Evolutionary conservation across 92 coral and sea anemone species (phyloP).

Genomic region (Zoanthus sociatus): DNA sequence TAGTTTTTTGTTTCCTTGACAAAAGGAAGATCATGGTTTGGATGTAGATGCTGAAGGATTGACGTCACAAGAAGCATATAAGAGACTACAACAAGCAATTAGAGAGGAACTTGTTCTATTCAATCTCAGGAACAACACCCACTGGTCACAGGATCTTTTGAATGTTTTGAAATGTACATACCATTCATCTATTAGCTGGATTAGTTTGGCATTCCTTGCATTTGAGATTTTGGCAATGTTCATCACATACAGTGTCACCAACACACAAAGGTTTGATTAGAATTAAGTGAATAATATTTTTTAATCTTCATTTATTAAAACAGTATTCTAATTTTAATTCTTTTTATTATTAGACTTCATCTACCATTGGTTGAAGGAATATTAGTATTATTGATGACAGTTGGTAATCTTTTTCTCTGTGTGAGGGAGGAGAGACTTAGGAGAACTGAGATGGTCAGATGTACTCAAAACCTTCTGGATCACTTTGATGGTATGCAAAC

Average conservation of each 20-base stretch:
- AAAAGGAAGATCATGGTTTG: constrained; percentile 41
- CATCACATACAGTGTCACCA: constrained; percentile 67
- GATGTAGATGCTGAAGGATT: constrained; percentile 63
- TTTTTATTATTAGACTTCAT: constrained; percentile 41
- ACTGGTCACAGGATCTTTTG: constrained; percentile 81
- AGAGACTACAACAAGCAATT: constrained; percentile 77
- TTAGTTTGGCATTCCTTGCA: constrained; percentile 70
- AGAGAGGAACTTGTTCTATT: constrained; percentile 73
- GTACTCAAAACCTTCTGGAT: constrained; percentile 70
- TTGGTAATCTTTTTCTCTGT: constrained; percentile 74
- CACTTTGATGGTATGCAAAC: constrained; percentile 68
- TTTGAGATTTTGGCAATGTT: constrained; percentile 79
- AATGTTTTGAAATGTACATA: constrained; percentile 66
- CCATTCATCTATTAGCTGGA: constrained; percentile 84
- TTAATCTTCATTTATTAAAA: neutral
- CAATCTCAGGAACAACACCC: constrained; percentile 54
- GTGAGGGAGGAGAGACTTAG: constrained; percentile 87
- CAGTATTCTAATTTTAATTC: neutral
- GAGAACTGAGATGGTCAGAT: constrained; percentile 84
- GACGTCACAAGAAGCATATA: constrained; percentile 91
- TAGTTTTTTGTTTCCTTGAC: neutral
- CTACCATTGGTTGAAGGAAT: constrained; percentile 78
- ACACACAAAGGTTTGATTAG: constrained; percentile 56
- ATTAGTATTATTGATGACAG: constrained; percentile 71
- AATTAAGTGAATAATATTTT: too few relatives aligned